phyloP scores from a whole-genome alignment of 1,140 invertebrate genomes.

The Pogonomyrmex californicus region DNA sequence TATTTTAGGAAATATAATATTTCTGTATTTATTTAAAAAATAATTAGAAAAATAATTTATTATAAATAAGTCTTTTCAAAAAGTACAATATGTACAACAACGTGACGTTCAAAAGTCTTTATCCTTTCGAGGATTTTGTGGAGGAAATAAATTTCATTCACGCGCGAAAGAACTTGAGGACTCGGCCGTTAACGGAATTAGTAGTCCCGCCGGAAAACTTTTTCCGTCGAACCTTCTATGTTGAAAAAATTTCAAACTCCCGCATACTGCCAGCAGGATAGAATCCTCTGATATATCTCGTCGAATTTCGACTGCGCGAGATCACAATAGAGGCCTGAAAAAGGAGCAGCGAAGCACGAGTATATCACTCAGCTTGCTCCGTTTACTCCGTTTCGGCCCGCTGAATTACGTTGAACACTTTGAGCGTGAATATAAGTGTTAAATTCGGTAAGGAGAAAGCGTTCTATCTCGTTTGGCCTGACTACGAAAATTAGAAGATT shows the following conservation, averaged over 20 bases:
- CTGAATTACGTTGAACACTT: conserved; percentile 59
- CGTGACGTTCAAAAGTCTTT: not conserved
- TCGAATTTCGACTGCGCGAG: conserved; percentile 44
- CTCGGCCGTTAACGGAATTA: conserved; percentile 56
- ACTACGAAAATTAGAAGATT: not conserved
- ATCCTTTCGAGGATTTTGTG: conserved; percentile 11
- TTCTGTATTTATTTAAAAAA: not conserved
- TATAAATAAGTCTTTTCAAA: not conserved
- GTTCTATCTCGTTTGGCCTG: not conserved
- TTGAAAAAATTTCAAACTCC: conserved; percentile 50
- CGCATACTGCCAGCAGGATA: conserved; percentile 28
- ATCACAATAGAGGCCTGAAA: conserved; percentile 62
- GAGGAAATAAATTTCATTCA: conserved; percentile 55
- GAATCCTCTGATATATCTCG: conserved; percentile 52
- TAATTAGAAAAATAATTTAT: not conserved
- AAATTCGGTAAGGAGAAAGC: conserved; percentile 14
- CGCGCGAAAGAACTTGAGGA: conserved; percentile 41
- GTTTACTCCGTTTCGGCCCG: conserved; percentile 62
- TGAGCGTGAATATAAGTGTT: conserved; percentile 28
- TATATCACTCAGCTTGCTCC: conserved; percentile 61
- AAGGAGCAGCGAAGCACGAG: conserved; percentile 36
- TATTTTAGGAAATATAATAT: not conserved
- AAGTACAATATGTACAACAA: not conserved
- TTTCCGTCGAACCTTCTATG: conserved; percentile 33
- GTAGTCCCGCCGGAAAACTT: conserved; percentile 40